Percentiles rank a stretch among this genome's conserved stretches.
Conservation (phyloP, 2,888 invertebrate genomes). For the Pammene aurita region DNA sequence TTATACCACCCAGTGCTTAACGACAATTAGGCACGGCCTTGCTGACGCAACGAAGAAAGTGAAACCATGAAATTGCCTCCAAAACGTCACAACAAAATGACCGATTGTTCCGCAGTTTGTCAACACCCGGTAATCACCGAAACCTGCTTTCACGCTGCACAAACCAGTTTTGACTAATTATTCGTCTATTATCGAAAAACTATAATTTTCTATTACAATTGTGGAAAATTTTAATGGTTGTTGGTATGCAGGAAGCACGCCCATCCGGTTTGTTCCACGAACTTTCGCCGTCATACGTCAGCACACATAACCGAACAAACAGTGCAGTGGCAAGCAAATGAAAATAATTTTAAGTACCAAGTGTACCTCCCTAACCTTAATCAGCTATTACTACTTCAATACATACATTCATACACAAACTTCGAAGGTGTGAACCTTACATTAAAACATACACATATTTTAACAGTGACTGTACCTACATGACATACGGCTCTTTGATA, state of each 20-base stretch:
- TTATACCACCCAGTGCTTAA: constrained; percentile 53
- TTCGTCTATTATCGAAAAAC: constrained; percentile 54
- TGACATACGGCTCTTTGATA: constrained; percentile 29
- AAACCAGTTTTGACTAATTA: constrained; percentile 59
- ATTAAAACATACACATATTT: constrained; percentile 26
- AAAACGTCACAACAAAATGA: constrained; percentile 63
- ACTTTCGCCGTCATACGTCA: constrained; percentile 36
- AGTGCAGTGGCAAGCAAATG: constrained; percentile 5
- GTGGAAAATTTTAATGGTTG: constrained; percentile 42
- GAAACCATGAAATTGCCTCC: constrained; percentile 67
- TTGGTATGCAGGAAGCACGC: constrained; percentile 34
- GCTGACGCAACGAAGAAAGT: constrained; percentile 71
- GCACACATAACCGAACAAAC: constrained; percentile 23
- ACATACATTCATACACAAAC: too few relatives aligned
- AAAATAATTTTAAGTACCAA: neutral
- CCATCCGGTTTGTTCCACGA: constrained; percentile 42
- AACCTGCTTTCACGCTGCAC: constrained; percentile 61
- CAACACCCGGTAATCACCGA: constrained; percentile 57
- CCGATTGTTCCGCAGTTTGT: constrained; percentile 61
- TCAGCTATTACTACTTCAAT: too few relatives aligned
- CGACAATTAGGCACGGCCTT: constrained; percentile 57
- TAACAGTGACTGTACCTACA: constrained; percentile 13
- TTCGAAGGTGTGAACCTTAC: too few relatives aligned
- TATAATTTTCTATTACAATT: constrained; percentile 51
- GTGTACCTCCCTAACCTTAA: neutral